These are phyloP conservation scores for Parthenolecanium corni DNA, from an alignment of 2,888 invertebrate species.

Conservation along the genomic window DNA sequence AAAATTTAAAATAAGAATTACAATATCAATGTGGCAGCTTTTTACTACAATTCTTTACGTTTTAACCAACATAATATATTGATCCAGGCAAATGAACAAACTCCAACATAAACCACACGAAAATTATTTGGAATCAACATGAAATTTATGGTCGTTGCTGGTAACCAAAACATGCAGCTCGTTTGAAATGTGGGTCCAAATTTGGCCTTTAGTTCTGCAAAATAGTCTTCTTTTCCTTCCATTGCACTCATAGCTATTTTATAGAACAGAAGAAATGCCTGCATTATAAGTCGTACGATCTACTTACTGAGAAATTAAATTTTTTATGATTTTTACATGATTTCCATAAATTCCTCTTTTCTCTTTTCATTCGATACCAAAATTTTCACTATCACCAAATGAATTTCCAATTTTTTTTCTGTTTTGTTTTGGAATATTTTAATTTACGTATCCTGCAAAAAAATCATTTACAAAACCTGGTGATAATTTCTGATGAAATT, in stretches of 20 bases:
- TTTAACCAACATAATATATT: constrained; percentile 75
- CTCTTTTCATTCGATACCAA: too few species aligned
- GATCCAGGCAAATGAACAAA: constrained; percentile 69
- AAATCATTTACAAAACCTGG: too few species aligned
- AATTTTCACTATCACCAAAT: too few species aligned
- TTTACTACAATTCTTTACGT: constrained; percentile 38
- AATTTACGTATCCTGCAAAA: too few species aligned
- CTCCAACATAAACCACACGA: constrained; percentile 65
- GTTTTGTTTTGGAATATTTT: too few species aligned
- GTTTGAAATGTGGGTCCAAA: constrained; percentile 56
- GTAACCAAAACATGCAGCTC: constrained; percentile 74
- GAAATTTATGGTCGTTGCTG: constrained; percentile 69
- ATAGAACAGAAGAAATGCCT: constrained; percentile 20
- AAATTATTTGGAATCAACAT: constrained; percentile 55
- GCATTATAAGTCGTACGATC: too few species aligned
- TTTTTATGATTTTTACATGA: constrained; percentile 1
- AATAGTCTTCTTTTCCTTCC: constrained; percentile 56
- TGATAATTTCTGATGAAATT: too few species aligned
- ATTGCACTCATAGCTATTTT: constrained; percentile 57
- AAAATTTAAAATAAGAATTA: too few species aligned
- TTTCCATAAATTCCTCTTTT: too few species aligned
- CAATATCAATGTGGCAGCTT: too few species aligned
- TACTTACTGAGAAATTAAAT: not conserved
- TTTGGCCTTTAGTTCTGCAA: constrained; percentile 59
- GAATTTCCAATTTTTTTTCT: too few species aligned